Evolutionary conservation across 1,140 invertebrate genomes (phyloP), one percentile per base, ranked within the genome.

Genomic region (Apis cerana): DNA sequence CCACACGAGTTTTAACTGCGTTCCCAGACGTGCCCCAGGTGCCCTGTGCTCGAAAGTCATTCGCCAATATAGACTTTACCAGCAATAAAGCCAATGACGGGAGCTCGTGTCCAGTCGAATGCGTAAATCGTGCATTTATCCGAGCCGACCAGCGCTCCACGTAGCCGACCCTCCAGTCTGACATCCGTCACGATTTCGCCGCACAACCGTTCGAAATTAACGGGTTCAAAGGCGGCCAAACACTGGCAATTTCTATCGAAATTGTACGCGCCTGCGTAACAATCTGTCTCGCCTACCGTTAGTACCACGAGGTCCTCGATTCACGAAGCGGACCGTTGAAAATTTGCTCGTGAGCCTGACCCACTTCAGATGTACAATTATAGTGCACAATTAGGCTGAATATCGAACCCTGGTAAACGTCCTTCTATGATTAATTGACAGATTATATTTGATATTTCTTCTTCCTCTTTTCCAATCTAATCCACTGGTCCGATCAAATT

Each of bases 51-150:
- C 81, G 83, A 88, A 87, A 88, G 86, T 88, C 87, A 87, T 91
- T 89, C 87, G 80, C 85, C 85, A 74, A 86, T 91, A 87, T 84
- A 86, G 89, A 91, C 84, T 91, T 91, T 91, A 91, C 84, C 89
- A 85, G 86, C 89, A 89, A 91, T 91, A 91, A 91, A 91, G 86
- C 88, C 89, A 91, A 89, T 88, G 89, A 87, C 89, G 83, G 89
- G 84, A 81, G 27, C 88, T 84, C 87, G 85, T 83, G 83, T 87
- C 84, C 88, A 85, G 43, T 79, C 85, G 83, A 82, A 91, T 90
- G 85, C 89, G 86, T 89, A 88, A 89, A 91, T 89, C 77, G 85
- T 85, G 80, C 84, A 86, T 88, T 88, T 85, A 64, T 74, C 72
- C 62, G 76, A 61, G 71, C 52, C 70, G 74, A n/a, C 58, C 61